phyloP scores from a whole-genome alignment of 2,113 vertebrate species.

The Calidris pugnax region DNA sequence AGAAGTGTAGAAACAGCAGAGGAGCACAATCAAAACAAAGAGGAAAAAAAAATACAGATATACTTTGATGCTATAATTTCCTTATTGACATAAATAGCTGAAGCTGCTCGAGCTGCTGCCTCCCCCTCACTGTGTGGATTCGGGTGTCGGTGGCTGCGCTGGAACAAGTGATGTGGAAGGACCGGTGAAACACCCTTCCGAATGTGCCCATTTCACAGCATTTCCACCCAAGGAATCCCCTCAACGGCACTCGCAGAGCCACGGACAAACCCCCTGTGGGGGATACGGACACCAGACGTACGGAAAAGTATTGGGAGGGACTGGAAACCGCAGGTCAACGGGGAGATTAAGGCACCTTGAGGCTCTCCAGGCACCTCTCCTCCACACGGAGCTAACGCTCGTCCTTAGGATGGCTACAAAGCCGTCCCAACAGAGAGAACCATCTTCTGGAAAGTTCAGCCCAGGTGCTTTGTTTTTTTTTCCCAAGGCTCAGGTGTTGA shows the following conservation, averaged over 20 bases:
- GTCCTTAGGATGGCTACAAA: not conserved
- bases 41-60: accelerated
- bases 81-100: not conserved
- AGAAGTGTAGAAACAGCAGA: not conserved
- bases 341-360: accelerated
- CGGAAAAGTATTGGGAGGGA: accelerated
- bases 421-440: accelerated
- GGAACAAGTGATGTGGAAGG: not conserved
- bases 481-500: accelerated
- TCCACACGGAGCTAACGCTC: accelerated
- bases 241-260: accelerated
- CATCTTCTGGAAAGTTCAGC: not conserved
- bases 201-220: accelerated
- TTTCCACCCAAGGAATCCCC: not conserved
- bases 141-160: accelerated
- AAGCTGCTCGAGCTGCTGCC: not conserved
- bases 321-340: accelerated
- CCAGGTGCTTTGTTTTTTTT: too few relatives aligned
- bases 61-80: not conserved
- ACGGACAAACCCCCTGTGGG: accelerated
- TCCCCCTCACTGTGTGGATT: too few relatives aligned
- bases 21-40: not conserved
- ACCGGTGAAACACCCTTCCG: not conserved
- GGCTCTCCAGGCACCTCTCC: not conserved
- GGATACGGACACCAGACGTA: accelerated